phyloP scores from a whole-genome alignment of 2,797 vertebrate species.

The Propithecus deckenii region DNA sequence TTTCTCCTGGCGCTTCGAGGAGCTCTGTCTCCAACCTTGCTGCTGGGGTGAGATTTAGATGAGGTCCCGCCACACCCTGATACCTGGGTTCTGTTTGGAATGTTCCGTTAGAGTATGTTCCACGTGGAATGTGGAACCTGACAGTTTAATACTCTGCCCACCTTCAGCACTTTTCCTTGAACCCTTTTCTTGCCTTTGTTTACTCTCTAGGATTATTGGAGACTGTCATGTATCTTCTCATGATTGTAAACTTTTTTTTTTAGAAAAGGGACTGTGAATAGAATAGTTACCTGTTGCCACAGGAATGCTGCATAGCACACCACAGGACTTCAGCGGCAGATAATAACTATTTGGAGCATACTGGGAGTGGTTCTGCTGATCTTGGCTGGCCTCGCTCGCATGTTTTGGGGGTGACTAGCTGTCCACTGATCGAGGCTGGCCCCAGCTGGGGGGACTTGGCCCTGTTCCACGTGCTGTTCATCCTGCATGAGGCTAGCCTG shows the following conservation, averaged over 20 bases:
- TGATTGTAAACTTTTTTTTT: background rate
- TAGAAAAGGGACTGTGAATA: background rate
- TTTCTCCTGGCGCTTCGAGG: slow-evolving; percentile 19
- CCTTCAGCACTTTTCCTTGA: no score
- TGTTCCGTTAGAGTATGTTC: background rate
- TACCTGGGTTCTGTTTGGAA: background rate
- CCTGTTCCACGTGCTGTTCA: rapidly evolving
- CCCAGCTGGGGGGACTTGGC: background rate
- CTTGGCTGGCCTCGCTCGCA: background rate
- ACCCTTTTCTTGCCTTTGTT: background rate
- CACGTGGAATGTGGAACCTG: background rate
- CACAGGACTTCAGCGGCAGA: background rate
- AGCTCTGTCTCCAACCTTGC: background rate
- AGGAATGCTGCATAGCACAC: background rate
- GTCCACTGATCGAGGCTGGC: background rate
- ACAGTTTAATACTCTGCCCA: background rate
- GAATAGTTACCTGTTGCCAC: background rate
- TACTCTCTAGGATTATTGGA: background rate
- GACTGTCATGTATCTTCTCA: background rate
- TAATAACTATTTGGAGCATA: background rate
- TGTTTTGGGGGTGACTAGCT: background rate
- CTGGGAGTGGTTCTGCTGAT: background rate
- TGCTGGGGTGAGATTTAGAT: background rate
- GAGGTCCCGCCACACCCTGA: background rate
- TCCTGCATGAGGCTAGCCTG: background rate